Base-by-base conservation (phyloP, 2,113 vertebrate species). In the Psephotus haematonotus region DNA sequence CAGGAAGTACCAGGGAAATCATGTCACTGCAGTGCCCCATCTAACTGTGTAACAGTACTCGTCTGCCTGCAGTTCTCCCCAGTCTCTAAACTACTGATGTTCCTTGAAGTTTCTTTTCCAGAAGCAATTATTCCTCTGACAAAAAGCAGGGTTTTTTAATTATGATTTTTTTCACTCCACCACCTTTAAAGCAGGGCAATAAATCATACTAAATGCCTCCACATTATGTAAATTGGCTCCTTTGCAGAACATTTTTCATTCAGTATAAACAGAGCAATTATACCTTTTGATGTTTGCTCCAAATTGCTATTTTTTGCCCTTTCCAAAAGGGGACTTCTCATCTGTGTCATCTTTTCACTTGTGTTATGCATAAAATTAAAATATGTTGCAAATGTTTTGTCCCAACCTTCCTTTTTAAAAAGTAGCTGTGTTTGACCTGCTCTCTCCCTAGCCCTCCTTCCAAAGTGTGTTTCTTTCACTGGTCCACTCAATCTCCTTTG, bases 191-290 rank as follows among this genome's bases (percentile, higher is more conserved):
- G 41, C 62, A 95, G 78, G 57, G 17, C 62, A 75, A 91, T 95
- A 95, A 94, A 95, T 96, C 88, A 96, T 83, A 90, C 43, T 74
- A 93, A 96, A 90, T 94, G 72, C 39, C 64, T 95, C 50, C 44
- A 77, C 55, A 64, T 88, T 92, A 94, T 95, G 86, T 52, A 92
- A 96, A 94, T 92, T 47, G 71, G 37, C 39, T 96, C 41, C 15
- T 86, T 94, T 92, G 53, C 87, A 90, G 92, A 92, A 90, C 46
- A 86, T 95, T 95, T 95, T 93, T 96, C 68, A 82, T 77, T 77
- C 64, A 63, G 37, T 81, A 71, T 47, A 78, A 95, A 96, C 72
- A 94, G 76, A 94, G 43, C 37, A 92, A 83, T 93, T 88, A 70
- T 41, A 86, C 18, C 37, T 50, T 82, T 95, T 62, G 52, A 85